These are phyloP conservation scores for Hyperoplus immaculatus DNA, from an alignment of 2,797 vertebrate species.

Conservation along the genomic window DNA sequence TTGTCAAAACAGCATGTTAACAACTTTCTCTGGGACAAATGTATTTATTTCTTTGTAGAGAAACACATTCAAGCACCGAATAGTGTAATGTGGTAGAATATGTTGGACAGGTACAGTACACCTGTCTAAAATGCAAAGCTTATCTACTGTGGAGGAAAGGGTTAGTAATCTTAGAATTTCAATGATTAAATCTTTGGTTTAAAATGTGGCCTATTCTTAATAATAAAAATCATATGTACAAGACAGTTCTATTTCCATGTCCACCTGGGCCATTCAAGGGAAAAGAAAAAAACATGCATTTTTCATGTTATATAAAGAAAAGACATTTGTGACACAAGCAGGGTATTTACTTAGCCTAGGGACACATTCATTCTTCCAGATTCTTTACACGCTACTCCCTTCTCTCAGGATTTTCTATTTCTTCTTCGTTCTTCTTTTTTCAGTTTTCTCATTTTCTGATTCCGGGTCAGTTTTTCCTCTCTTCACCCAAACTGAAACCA, in stretches of 20 bases:
- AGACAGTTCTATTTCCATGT: constrained; percentile 81
- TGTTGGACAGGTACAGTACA: constrained; percentile 52
- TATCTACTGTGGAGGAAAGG: constrained; percentile 90
- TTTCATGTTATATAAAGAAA: constrained; percentile 87
- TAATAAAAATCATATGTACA: constrained; percentile 51
- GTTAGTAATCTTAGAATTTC: constrained; percentile 86
- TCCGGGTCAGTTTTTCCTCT: constrained; percentile 92
- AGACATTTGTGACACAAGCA: constrained; percentile 94
- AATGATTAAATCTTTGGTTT: constrained; percentile 49
- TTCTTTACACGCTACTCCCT: constrained; percentile 96
- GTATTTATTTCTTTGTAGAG: constrained; percentile 46
- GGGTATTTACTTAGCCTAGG: constrained; percentile 98
- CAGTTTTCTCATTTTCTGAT: constrained; percentile 94
- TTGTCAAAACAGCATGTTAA: constrained; percentile 88
- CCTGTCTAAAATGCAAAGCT: constrained; percentile 57
- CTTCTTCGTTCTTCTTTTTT: constrained; percentile 99
- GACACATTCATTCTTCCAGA: constrained; percentile 99
- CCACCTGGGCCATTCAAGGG: constrained; percentile 90
- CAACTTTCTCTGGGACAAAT: constrained; percentile 51
- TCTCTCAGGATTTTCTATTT: constrained; percentile 97
- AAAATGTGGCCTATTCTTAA: constrained; percentile 56
- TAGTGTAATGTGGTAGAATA: constrained; percentile 39
- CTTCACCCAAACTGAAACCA: constrained; percentile 93
- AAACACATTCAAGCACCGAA: constrained; percentile 45
- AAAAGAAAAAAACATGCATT: constrained; percentile 92